Conservation (phyloP, 2,113 vertebrate genomes). For the Ameiurus melas region DNA sequence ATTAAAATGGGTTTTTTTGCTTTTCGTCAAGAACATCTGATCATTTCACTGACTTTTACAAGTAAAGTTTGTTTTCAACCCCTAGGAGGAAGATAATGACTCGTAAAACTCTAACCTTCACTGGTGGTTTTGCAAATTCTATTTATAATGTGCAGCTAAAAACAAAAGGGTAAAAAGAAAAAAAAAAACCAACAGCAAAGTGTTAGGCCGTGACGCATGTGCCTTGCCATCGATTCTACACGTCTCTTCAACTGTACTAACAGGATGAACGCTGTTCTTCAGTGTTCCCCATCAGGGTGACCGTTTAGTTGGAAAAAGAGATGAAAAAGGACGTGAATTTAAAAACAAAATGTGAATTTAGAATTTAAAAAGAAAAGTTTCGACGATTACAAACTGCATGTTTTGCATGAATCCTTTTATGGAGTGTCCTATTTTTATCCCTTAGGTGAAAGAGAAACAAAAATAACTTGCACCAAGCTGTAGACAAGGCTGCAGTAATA, state of each 20-base stretch:
- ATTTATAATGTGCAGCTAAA: not conserved
- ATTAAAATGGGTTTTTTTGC: conserved; percentile 52
- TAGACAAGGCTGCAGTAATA: not conserved
- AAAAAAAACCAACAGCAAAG: not conserved
- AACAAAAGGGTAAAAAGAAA: not conserved
- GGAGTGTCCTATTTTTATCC: not conserved
- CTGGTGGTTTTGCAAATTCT: not conserved
- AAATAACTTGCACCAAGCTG: not conserved
- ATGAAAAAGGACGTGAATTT: not conserved
- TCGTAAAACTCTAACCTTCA: not conserved
- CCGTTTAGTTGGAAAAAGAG: not conserved
- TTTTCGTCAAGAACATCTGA: conserved; percentile 22
- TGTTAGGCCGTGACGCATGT: not conserved
- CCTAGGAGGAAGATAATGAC: not conserved
- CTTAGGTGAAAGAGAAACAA: not conserved
- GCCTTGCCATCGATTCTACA: not conserved
- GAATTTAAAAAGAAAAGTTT: not conserved
- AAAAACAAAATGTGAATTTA: not conserved
- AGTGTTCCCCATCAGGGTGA: not conserved
- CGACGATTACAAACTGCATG: not conserved
- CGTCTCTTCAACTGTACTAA: not conserved
- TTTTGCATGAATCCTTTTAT: not conserved
- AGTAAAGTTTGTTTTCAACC: not conserved
- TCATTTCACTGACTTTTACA: not conserved
- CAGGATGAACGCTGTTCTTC: not conserved